Evolutionary conservation across 2,888 invertebrate species (phyloP).

Genomic region (Apoda limacodes): DNA sequence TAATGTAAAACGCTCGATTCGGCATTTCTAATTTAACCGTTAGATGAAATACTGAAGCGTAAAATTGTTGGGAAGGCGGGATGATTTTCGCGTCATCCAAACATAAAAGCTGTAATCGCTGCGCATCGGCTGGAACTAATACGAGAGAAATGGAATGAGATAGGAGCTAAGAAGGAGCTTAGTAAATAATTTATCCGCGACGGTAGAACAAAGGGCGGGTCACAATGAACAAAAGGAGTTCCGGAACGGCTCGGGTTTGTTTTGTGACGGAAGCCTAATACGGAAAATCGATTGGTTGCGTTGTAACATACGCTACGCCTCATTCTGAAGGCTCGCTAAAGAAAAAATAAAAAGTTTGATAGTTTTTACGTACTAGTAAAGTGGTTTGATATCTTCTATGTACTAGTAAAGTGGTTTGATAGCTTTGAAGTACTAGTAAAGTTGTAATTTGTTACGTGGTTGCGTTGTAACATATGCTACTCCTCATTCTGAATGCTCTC

Average conservation of each 20-base stretch:
- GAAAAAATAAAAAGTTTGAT: no score
- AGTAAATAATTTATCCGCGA: slow-evolving; percentile 66
- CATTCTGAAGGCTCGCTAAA: slow-evolving; percentile 39
- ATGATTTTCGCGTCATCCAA: slow-evolving; percentile 67
- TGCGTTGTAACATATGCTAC: no score
- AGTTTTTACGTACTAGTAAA: no score
- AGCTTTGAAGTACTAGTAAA: no score
- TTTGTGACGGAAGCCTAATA: slow-evolving; percentile 61
- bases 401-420: no score
- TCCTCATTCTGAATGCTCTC: no score
- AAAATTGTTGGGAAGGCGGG: slow-evolving; percentile 57
- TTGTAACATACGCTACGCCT: slow-evolving; percentile 39
- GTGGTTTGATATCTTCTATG: no score
- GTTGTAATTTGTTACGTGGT: no score
- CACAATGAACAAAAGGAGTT: slow-evolving; percentile 61
- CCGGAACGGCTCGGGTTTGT: slow-evolving; percentile 51
- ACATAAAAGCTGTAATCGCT: slow-evolving; percentile 66
- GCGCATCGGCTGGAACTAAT: slow-evolving; percentile 67
- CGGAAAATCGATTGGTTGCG: slow-evolving; percentile 58
- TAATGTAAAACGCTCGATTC: no score
- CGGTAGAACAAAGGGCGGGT: slow-evolving; percentile 58
- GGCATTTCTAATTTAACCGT: slow-evolving; percentile 45
- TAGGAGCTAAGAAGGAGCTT: slow-evolving; percentile 58
- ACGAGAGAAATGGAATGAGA: slow-evolving; percentile 66
- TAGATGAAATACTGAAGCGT: slow-evolving; percentile 54